Evolutionary conservation across 2,797 vertebrate species (phyloP), one percentile per base, ranked within the genome.

Genomic region (Diplodus sargus): DNA sequence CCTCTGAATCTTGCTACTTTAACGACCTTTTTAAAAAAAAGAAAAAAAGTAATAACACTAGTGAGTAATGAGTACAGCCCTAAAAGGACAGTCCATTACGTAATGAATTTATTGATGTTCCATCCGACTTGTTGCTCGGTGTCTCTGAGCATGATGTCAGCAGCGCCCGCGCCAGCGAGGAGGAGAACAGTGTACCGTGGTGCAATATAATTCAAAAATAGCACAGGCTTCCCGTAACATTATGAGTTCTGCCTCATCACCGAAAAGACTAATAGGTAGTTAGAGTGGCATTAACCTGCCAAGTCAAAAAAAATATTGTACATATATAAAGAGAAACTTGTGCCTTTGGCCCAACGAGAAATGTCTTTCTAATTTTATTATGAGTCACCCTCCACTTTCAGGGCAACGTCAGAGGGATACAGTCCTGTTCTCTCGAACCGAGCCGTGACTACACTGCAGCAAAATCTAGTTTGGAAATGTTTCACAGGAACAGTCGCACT

Each of bases 21-120:
- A 73, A 22, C 62, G 54, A 15, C 49, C 63, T 58, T 70, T 48
- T 25, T 70, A 56, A 67, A n/a, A 52, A 64, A 69, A 66, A 54
- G 1, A 1, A 39, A 39, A 17, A 18, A 4, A 70, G 60, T 61
- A 71, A 81, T 89, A 78, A 85, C 88, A 84, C 76, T 53, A 53
- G 75, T 78, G 83, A 87, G 60, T 80, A 75, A 84, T 82, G 61
- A 83, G 51, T 42, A 62, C 62, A 76, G 71, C 73, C 58, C 78
- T 83, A 80, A 71, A 63, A 78, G 84, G 78, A 86, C 58, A 70
- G 70, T 84, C 82, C 70, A 84, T 93, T 91, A 91, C 51, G 6
- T 92, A 90, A 93, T 94, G 74, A 92, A 89, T 81, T 80, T 93
- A 93, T 92, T 80, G 90, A 91, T 66, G 68, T 85, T 84, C 84